Evolutionary conservation across 2,113 vertebrate species (phyloP).

Genomic region (Cyprinus carpio): DNA sequence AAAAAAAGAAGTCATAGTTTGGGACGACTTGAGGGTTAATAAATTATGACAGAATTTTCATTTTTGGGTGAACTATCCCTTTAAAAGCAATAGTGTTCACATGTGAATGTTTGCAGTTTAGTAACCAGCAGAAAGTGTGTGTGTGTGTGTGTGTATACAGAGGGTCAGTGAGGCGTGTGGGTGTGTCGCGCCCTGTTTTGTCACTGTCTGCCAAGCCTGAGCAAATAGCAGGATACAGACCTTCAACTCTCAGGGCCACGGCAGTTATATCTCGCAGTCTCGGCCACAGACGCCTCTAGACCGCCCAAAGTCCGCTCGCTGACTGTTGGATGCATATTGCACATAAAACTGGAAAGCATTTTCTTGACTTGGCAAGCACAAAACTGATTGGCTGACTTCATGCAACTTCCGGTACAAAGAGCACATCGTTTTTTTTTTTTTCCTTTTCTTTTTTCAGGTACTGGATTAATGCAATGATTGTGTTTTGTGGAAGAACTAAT

Average conservation of each 20-base stretch:
- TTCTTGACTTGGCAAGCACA: neutral
- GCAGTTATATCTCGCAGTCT: constrained; percentile 14
- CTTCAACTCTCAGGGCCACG: constrained; percentile 20
- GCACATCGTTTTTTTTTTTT: neutral
- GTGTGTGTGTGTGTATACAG: neutral
- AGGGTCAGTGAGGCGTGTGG: constrained; percentile 22
- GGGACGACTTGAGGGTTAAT: neutral
- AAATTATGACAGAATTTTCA: neutral
- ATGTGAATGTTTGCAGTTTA: neutral
- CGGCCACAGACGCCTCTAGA: neutral
- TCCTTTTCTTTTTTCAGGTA: no score
- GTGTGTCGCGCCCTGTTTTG: constrained; percentile 28
- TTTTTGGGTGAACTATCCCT: neutral
- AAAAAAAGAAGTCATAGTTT: neutral
- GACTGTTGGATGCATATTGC: neutral
- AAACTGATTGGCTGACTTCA: neutral
- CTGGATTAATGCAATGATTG: neutral
- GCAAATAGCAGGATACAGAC: constrained; percentile 43
- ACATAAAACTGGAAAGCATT: neutral
- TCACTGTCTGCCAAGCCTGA: constrained; percentile 40
- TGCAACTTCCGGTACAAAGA: neutral
- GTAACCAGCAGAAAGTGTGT: neutral
- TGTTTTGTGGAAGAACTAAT: neutral
- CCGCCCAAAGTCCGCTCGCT: neutral
- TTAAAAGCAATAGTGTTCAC: neutral